Percentiles rank a stretch among this genome's conserved stretches.
These are phyloP conservation scores for Pseudoips prasinana DNA, from an alignment of 2,888 invertebrate genomes.

Conservation along the genomic window DNA sequence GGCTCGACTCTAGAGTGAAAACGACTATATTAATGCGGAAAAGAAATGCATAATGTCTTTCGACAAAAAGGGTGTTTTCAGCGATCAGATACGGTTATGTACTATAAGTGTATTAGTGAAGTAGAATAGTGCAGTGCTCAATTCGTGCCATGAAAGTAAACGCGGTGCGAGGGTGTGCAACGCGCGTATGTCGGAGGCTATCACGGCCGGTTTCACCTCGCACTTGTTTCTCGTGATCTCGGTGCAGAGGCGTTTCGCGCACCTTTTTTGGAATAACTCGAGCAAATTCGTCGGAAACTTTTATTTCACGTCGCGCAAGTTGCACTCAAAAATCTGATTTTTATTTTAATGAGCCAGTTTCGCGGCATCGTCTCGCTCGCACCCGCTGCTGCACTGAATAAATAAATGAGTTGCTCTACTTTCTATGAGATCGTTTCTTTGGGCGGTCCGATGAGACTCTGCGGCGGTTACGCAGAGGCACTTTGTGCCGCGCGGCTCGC, in stretches of 20 bases:
- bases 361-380: conserved; percentile 67
- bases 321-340: conserved; percentile 77
- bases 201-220: conserved; percentile 75
- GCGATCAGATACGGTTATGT: conserved; percentile 6
- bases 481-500: conserved; percentile 27
- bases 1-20: conserved; percentile 52
- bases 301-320: conserved; percentile 72
- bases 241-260: conserved; percentile 67
- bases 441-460: conserved; percentile 59
- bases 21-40: conserved; percentile 52
- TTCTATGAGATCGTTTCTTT: conserved; percentile 81
- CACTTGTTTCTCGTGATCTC: conserved; percentile 69
- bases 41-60: conserved; percentile 42
- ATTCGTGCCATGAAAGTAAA: conserved; percentile 48
- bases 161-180: conserved; percentile 35
- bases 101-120: conserved; percentile 5
- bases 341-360: conserved; percentile 81
- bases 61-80: conserved; percentile 34
- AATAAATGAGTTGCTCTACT: conserved; percentile 81
- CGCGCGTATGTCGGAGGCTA: conserved; percentile 49
- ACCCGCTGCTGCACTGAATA: conserved; percentile 75
- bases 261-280: conserved; percentile 80
- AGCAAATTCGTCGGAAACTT: conserved; percentile 78
- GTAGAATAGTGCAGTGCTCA: neutral
- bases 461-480: conserved; percentile 29